phyloP scores from a whole-genome alignment of 1,140 invertebrate genomes.

The roundworm (Caenorhabditis elegans) region DNA sequence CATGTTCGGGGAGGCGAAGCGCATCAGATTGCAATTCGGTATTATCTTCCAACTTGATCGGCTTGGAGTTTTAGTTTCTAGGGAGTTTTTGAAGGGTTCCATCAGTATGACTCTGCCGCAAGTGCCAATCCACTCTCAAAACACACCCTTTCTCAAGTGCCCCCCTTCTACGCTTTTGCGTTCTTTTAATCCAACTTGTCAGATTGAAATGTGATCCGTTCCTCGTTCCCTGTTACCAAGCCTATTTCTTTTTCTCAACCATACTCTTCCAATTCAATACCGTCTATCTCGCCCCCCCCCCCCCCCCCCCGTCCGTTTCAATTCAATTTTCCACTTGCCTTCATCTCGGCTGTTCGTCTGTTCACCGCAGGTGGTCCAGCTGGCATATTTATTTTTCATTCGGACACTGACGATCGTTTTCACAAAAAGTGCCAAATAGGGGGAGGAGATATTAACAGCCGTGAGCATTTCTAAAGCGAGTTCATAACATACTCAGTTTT shows the following conservation, averaged over 20 bases:
- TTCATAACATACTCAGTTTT: too few species aligned
- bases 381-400: slow-evolving; percentile 15
- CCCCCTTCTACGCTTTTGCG: not conserved
- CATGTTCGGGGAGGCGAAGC: not conserved
- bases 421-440: not conserved
- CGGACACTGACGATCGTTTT: not conserved
- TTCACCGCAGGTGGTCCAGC: slow-evolving; percentile 24
- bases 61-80: too few species aligned
- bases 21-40: not conserved
- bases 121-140: slow-evolving; percentile 11
- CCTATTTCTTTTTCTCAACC: not conserved
- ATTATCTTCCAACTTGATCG: slow-evolving; percentile 5
- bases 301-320: too few species aligned
- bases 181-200: slow-evolving; percentile 23
- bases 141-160: slow-evolving; percentile 31
- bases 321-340: not conserved
- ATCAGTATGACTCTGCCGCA: not conserved
- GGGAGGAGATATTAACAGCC: not conserved
- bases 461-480: not conserved
- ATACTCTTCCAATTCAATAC: slow-evolving; percentile 7
- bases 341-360: slow-evolving; percentile 3
- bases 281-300: not conserved
- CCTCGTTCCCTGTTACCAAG: not conserved
- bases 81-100: not conserved
- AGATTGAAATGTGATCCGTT: slow-evolving; percentile 27